Conservation (phyloP, 2,888 invertebrate species). For the Orthosia gothica region DNA sequence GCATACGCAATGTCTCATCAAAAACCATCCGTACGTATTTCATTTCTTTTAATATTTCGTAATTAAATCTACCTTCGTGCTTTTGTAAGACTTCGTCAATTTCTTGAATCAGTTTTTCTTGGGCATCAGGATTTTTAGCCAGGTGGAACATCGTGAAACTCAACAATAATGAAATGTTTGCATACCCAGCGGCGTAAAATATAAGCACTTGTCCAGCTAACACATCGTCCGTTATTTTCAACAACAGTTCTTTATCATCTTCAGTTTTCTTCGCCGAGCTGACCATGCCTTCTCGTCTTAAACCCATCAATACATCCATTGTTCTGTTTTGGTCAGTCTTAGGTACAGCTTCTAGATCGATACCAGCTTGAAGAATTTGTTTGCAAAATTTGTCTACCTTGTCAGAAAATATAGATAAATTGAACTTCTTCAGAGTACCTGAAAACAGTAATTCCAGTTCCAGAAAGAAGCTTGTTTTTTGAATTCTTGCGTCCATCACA, state of each 20-base stretch:
- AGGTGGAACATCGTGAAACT: conserved; percentile 81
- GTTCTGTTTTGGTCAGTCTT: conserved; percentile 51
- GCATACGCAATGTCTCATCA: conserved; percentile 76
- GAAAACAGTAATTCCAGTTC: conserved; percentile 73
- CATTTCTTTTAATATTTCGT: conserved; percentile 82
- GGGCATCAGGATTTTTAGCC: conserved; percentile 79
- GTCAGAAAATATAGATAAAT: conserved; percentile 66
- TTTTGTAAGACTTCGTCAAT: conserved; percentile 75
- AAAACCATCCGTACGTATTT: conserved; percentile 82
- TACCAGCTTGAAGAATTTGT: conserved; percentile 63
- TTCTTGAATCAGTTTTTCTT: conserved; percentile 77
- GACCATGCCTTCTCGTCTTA: conserved; percentile 55
- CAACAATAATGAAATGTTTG: conserved; percentile 81
- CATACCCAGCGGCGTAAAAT: conserved; percentile 85
- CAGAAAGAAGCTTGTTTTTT: conserved; percentile 58
- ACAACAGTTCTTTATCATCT: conserved; percentile 45
- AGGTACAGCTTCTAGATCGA: conserved; percentile 37
- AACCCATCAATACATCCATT: conserved; percentile 68
- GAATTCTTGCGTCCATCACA: conserved; percentile 59
- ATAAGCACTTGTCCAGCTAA: conserved; percentile 83
- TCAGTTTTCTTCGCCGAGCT: conserved; percentile 20
- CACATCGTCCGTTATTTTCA: conserved; percentile 75
- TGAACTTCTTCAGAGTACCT: conserved; percentile 59
- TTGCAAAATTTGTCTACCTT: conserved; percentile 63
- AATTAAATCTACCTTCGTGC: conserved; percentile 77